Evolutionary conservation across 2,113 vertebrate species (phyloP), one percentile per base, ranked within the genome.

Genomic region (Calypte anna): DNA sequence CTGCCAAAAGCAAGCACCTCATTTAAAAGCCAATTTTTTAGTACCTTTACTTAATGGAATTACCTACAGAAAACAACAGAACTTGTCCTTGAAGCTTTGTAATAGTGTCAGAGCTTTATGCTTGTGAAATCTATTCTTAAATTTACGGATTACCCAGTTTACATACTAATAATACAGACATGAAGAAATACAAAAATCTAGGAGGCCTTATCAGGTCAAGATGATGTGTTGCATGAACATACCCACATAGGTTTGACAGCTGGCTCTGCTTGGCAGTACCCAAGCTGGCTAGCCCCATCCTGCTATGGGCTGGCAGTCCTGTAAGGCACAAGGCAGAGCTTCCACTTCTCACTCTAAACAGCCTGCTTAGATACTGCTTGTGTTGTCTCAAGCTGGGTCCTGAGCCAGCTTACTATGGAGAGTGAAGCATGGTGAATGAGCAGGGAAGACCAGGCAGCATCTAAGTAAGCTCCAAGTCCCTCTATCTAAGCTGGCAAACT

Each of bases 61-160:
- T 74, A 54, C 27, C 57, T 46, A 67, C 12, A 50, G 38, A 82
- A 11, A 54, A 23, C 23, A 55, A 38, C 2, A 63, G 48, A 43
- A 67, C 43, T 75, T 44, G n/a, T 9, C 57, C 61, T 62, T 66
- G 46, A 69, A 22, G 31, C 44, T 92, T 75, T 30, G 66, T 27
- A 78, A 40, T 14, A 57, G 20, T 0, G 0, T 38, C 20, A 58
- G n/a, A 61, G 4, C 38, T 83, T 74, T 24, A 36, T 6, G 2
- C 23, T 80, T 73, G 38, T 53, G 20, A 59, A 82, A 7, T 28
- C 40, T 66, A 16, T 25, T 74, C 43, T 38, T 73, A 31, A 57
- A 24, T 6, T 77, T 61, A 28, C 36, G 31, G 30, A 48, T 46
- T 46, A 53, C 10, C 3, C 10, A 30, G 21, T 6, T 77, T 27